These are phyloP conservation scores for Monopterus albus DNA, from an alignment of 2,113 vertebrate genomes.

Conservation along the genomic window DNA sequence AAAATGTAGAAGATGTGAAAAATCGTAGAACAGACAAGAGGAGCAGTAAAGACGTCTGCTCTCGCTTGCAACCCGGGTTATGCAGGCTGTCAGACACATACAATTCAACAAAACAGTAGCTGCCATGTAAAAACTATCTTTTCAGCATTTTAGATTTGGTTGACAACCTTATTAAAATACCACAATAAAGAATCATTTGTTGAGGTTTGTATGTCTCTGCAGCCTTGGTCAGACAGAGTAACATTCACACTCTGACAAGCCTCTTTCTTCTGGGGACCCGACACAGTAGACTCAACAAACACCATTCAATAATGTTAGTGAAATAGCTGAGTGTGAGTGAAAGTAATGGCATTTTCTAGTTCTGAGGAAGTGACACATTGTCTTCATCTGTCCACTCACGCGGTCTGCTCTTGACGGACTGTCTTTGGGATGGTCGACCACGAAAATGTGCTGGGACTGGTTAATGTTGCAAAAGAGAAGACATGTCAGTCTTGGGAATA, in stretches of 20 bases:
- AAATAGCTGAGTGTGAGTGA: constrained; percentile 3
- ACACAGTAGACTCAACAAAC: constrained; percentile 24
- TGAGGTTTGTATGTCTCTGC: constrained; percentile 18
- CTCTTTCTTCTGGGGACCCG: neutral
- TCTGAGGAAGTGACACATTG: constrained; percentile 11
- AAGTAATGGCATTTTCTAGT: constrained; percentile 2
- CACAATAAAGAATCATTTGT: neutral
- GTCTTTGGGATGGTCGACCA: constrained; percentile 61
- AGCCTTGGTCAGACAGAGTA: constrained; percentile 18
- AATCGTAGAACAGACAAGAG: too few species aligned
- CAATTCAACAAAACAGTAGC: constrained; percentile 13
- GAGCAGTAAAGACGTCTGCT: too few species aligned
- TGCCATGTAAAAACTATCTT: neutral
- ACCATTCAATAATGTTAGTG: constrained; percentile 39
- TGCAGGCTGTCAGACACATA: constrained; percentile 35
- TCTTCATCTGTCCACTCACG: constrained; percentile 74
- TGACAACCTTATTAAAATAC: neutral
- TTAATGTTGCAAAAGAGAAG: constrained; percentile 56
- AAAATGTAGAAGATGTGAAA: too few species aligned
- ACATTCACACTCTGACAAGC: constrained; percentile 1
- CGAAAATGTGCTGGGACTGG: constrained; percentile 48
- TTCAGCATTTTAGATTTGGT: neutral
- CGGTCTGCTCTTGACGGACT: constrained; percentile 68
- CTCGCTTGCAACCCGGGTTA: too few species aligned
- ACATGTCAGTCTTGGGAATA: constrained; percentile 39